Percentiles rank a stretch among this genome's conserved stretches.
Conservation (phyloP, 2,113 vertebrate genomes). For the Haemorhous mexicanus region DNA sequence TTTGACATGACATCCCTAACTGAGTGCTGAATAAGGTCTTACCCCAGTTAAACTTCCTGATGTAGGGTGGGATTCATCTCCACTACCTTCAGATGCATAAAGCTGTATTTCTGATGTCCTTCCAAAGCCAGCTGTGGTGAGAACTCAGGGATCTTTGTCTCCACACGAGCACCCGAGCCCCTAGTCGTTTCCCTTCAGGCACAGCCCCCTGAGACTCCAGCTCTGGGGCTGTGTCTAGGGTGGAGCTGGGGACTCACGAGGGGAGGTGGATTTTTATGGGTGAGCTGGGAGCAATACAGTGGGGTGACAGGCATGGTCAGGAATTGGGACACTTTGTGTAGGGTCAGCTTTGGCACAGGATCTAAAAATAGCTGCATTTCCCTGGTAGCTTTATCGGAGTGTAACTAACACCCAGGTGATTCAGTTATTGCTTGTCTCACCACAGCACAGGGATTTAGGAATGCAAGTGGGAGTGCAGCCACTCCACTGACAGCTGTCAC, state of each 20-base stretch:
- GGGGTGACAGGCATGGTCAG: accelerated
- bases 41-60: background rate
- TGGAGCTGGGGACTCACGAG: background rate
- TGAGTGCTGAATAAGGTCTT: background rate
- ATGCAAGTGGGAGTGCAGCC: background rate
- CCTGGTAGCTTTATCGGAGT: background rate
- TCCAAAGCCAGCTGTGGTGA: background rate
- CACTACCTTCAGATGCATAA: accelerated
- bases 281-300: accelerated
- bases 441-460: background rate
- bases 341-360: background rate
- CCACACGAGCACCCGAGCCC: accelerated
- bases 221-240: background rate
- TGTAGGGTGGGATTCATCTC: background rate
- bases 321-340: accelerated
- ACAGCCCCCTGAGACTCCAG: background rate
- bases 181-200: background rate
- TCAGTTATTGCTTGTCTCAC: background rate
- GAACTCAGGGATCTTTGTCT: background rate
- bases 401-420: background rate
- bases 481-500: background rate
- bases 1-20: background rate
- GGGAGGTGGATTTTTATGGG: background rate
- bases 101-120: background rate
- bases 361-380: background rate